Conservation (phyloP, 2,797 vertebrate genomes). For the Limnodromus scolopaceus region DNA sequence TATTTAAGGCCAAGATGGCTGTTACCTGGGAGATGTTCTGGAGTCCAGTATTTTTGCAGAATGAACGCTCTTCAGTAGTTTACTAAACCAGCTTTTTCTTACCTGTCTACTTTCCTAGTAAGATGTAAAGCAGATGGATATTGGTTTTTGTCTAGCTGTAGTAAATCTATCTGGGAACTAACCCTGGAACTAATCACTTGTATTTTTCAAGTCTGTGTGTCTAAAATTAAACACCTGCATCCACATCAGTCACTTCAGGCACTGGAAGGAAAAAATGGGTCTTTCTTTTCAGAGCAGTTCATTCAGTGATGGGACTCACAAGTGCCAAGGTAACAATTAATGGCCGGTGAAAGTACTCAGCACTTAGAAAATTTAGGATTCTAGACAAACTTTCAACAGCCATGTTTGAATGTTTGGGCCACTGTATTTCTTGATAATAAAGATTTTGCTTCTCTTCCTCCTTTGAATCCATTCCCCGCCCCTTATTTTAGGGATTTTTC, state of each 20-base stretch:
- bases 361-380: not conserved
- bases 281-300: constrained; percentile 11
- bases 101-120: not conserved
- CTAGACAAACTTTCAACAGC: not conserved
- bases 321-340: not conserved
- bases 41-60: not conserved
- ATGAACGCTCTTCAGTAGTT: not conserved
- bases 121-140: constrained; percentile 7
- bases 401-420: not conserved
- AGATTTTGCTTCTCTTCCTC: not conserved
- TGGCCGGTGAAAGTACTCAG: not conserved
- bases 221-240: constrained; percentile 30
- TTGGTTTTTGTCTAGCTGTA: not conserved
- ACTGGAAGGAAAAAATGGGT: not conserved
- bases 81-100: not conserved
- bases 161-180: constrained; percentile 17
- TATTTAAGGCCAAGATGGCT: not conserved
- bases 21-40: not conserved
- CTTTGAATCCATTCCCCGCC: not conserved
- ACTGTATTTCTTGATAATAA: not conserved
- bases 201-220: constrained; percentile 20
- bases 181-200: constrained; percentile 33
- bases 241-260: not conserved
- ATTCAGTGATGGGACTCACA: not conserved
- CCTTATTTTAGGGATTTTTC: too few species aligned